Conservation (phyloP, 2,888 invertebrate genomes). For the Spisula solida region DNA sequence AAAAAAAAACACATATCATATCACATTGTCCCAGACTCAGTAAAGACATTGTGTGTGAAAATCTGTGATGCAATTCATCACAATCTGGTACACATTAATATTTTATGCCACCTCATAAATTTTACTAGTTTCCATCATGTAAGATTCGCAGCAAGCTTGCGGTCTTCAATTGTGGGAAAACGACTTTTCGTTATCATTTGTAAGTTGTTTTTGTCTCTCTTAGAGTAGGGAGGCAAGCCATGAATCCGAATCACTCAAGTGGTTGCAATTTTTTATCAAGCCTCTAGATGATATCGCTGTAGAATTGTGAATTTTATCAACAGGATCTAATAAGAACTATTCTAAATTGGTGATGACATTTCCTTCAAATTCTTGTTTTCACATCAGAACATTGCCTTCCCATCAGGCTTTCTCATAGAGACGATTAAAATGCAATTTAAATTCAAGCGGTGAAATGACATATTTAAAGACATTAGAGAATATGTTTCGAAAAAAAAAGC, state of each 20-base stretch:
- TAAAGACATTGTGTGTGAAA: slow-evolving; percentile 51
- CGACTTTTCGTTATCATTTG: slow-evolving; percentile 62
- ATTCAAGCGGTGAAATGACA: slow-evolving; percentile 47
- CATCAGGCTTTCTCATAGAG: slow-evolving; percentile 16
- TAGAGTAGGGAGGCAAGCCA: slow-evolving; percentile 50
- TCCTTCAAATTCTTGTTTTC: slow-evolving; percentile 61
- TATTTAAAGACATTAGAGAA: slow-evolving; percentile 19
- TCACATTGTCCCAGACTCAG: slow-evolving; percentile 1
- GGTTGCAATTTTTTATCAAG: slow-evolving; percentile 69
- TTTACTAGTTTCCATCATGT: slow-evolving; percentile 61
- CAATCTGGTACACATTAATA: slow-evolving; percentile 65
- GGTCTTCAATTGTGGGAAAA: slow-evolving; percentile 67
- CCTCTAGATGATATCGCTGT: slow-evolving; percentile 64
- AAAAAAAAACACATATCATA: neutral
- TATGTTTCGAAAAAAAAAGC: slow-evolving; percentile 22
- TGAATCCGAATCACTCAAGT: slow-evolving; percentile 69
- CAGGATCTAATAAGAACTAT: slow-evolving; percentile 57
- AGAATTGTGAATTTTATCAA: slow-evolving; percentile 59
- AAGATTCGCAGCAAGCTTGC: slow-evolving; percentile 57
- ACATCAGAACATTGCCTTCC: slow-evolving; percentile 50
- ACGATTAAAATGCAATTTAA: slow-evolving; percentile 43
- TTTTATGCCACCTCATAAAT: slow-evolving; percentile 71
- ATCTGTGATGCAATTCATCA: slow-evolving; percentile 47
- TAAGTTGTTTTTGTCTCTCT: slow-evolving; percentile 60
- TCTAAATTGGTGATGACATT: slow-evolving; percentile 67